Conservation (phyloP, 2,113 vertebrate species). For the Reinhardtius hippoglossoides region DNA sequence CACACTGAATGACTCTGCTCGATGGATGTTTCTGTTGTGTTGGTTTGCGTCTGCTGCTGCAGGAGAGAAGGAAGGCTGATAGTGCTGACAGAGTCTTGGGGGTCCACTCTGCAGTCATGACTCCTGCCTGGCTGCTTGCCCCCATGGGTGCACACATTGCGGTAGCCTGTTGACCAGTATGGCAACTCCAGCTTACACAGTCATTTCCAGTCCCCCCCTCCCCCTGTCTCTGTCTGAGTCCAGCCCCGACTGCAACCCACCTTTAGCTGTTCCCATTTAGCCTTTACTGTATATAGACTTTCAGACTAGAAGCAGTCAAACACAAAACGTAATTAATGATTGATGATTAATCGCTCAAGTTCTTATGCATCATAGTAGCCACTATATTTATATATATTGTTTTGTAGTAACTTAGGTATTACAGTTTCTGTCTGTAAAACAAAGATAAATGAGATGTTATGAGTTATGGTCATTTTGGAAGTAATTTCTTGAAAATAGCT, state of each 20-base stretch:
- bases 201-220: constrained; percentile 33
- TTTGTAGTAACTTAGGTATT: background rate
- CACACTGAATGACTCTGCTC: constrained; percentile 15
- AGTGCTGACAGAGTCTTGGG: constrained; percentile 62
- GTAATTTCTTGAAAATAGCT: background rate
- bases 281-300: background rate
- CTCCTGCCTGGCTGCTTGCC: constrained; percentile 50
- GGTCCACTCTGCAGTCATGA: constrained; percentile 63
- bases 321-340: too few relatives aligned
- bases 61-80: constrained; percentile 19
- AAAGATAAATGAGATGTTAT: background rate
- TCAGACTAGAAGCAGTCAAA: background rate
- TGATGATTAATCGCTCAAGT: too few relatives aligned
- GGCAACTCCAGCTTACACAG: constrained; percentile 54
- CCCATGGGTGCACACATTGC: constrained; percentile 56
- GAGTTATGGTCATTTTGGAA: background rate
- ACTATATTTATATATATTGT: background rate
- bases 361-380: too few relatives aligned
- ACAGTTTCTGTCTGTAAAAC: constrained; percentile 1
- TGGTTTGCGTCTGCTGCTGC: constrained; percentile 35
- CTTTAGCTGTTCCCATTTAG: constrained; percentile 4
- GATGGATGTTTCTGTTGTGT: constrained; percentile 33
- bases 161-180: constrained; percentile 52
- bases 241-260: background rate
- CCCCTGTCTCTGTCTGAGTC: constrained; percentile 3